Evolutionary conservation across 2,113 vertebrate species (phyloP).

Genomic region (Turdus rufiventris): DNA sequence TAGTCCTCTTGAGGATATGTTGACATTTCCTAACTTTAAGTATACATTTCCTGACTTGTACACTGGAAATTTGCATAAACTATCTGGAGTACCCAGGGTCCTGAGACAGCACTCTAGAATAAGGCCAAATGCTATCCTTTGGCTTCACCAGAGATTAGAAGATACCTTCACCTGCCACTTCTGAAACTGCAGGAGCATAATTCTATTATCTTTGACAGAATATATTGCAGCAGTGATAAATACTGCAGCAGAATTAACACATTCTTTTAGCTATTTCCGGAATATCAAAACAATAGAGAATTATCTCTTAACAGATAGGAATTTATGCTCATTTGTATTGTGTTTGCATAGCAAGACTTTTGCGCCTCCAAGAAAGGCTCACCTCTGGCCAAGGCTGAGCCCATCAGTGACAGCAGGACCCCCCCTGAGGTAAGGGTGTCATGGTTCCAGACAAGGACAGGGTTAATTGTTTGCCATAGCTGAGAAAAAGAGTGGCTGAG

Average conservation of each 20-base stretch:
- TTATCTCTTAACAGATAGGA: background rate
- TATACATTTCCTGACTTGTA: background rate
- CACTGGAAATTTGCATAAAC: background rate
- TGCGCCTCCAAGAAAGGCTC: background rate
- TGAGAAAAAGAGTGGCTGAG: background rate
- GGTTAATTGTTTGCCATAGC: background rate
- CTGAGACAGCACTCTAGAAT: background rate
- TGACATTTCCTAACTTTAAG: background rate
- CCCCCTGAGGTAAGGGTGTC: background rate
- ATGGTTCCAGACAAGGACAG: background rate
- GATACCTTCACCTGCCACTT: background rate
- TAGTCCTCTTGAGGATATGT: background rate
- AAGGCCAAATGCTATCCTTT: background rate
- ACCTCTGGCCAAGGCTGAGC: background rate
- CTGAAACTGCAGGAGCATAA: background rate
- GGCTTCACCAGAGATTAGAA: background rate
- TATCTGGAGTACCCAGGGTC: background rate
- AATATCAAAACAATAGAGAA: background rate
- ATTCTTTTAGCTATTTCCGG: background rate
- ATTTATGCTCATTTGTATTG: background rate
- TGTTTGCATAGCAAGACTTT: background rate
- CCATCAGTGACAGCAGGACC: accelerated
- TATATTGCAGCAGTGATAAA: background rate
- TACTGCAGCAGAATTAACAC: background rate
- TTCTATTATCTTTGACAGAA: background rate